These are phyloP conservation scores for Glaucidium brasilianum DNA, from an alignment of 2,113 vertebrate genomes.

Conservation along the genomic window DNA sequence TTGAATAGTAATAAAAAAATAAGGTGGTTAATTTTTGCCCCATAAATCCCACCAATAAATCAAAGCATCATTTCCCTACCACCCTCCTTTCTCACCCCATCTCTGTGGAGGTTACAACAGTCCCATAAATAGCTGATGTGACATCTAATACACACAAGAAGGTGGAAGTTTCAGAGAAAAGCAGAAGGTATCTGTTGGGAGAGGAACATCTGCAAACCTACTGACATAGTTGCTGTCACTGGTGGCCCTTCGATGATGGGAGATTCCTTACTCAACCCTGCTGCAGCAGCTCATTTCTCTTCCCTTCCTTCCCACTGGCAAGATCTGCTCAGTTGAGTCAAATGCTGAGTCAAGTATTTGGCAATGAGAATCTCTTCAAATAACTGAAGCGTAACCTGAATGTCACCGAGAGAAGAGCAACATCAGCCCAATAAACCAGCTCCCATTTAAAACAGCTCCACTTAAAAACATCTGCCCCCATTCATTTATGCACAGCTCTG, in stretches of 20 bases:
- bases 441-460: neutral
- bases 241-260: accelerated
- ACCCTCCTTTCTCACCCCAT: neutral
- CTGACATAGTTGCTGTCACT: neutral
- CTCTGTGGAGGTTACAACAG: neutral
- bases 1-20: constrained; percentile 6
- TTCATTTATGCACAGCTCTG: neutral
- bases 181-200: neutral
- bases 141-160: neutral
- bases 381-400: neutral
- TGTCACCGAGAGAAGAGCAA: neutral
- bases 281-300: neutral
- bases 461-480: neutral
- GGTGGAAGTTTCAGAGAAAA: neutral
- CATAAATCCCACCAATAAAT: neutral
- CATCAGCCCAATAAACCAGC: neutral
- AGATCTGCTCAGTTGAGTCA: neutral
- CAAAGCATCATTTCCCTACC: neutral
- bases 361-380: constrained; percentile 2
- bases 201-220: neutral
- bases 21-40: neutral
- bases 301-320: neutral
- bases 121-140: neutral
- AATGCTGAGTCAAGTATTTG: neutral
- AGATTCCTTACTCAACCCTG: neutral